Evolutionary conservation across 2,797 vertebrate genomes (phyloP).

Genomic region (Fundulus diaphanus): DNA sequence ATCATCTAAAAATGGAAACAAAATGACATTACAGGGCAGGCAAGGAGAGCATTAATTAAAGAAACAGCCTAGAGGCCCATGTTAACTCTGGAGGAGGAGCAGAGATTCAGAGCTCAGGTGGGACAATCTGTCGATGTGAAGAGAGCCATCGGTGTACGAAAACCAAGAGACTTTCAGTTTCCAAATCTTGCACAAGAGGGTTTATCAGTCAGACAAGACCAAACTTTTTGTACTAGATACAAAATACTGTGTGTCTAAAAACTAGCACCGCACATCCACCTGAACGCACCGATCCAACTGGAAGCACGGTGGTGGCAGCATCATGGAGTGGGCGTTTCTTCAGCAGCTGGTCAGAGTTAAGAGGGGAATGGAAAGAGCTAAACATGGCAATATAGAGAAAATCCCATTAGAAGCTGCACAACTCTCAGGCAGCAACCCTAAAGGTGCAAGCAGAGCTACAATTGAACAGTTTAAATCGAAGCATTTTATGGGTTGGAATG

Average conservation of each 20-base stretch:
- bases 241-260: too few relatives aligned
- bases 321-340: neutral
- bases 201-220: neutral
- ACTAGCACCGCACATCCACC: neutral
- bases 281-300: neutral
- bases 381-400: too few relatives aligned
- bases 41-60: neutral
- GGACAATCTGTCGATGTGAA: neutral
- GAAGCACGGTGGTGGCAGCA: neutral
- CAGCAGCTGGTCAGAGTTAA: neutral
- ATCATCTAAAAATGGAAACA: neutral
- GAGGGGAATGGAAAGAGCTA: too few relatives aligned
- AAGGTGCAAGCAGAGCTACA: neutral
- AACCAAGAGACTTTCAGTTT: neutral
- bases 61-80: neutral
- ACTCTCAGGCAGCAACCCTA: neutral
- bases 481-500: neutral
- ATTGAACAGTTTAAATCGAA: neutral
- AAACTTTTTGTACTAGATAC: neutral
- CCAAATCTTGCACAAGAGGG: neutral
- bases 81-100: neutral
- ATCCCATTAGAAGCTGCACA: too few relatives aligned
- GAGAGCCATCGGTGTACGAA: neutral
- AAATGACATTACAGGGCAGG: neutral
- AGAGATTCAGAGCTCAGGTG: neutral